A percentile compares a stretch with the other conserved stretches of the same genome.
Evolutionary conservation across 2,888 invertebrate genomes (phyloP).

Genomic region (Pammene fasciana): DNA sequence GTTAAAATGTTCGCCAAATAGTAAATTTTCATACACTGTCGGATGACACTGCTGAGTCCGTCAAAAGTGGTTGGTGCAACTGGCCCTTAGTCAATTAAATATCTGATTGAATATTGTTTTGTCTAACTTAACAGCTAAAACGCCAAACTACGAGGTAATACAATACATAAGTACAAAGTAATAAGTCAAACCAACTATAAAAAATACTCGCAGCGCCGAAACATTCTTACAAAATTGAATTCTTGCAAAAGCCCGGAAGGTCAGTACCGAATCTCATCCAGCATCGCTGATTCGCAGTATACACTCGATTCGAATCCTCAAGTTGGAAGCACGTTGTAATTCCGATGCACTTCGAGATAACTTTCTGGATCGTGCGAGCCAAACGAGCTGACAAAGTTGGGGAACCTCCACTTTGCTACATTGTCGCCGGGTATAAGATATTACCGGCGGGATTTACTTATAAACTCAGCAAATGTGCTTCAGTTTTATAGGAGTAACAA

Average conservation of each 20-base stretch:
- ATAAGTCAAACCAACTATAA: not conserved
- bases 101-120: no score
- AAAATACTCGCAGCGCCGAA: not conserved
- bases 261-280: slow-evolving; percentile 54
- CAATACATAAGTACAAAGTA: not conserved
- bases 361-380: slow-evolving; percentile 69
- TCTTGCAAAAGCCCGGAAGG: slow-evolving; percentile 17
- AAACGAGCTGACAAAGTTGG: slow-evolving; percentile 77
- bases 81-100: no score
- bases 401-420: slow-evolving; percentile 53
- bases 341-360: slow-evolving; percentile 77
- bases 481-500: not conserved
- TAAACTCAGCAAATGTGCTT: slow-evolving; percentile 7
- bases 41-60: no score
- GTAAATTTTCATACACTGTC: no score
- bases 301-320: slow-evolving; percentile 67
- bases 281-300: slow-evolving; percentile 53
- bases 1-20: no score
- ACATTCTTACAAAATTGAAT: slow-evolving; percentile 29
- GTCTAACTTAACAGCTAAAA: no score
- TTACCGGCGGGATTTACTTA: slow-evolving; percentile 12
- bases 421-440: slow-evolving; percentile 44
- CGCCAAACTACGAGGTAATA: no score
- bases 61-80: no score
- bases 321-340: slow-evolving; percentile 74